Evolutionary conservation across 2,888 invertebrate species (phyloP).

Genomic region (Metacarcinus magister): DNA sequence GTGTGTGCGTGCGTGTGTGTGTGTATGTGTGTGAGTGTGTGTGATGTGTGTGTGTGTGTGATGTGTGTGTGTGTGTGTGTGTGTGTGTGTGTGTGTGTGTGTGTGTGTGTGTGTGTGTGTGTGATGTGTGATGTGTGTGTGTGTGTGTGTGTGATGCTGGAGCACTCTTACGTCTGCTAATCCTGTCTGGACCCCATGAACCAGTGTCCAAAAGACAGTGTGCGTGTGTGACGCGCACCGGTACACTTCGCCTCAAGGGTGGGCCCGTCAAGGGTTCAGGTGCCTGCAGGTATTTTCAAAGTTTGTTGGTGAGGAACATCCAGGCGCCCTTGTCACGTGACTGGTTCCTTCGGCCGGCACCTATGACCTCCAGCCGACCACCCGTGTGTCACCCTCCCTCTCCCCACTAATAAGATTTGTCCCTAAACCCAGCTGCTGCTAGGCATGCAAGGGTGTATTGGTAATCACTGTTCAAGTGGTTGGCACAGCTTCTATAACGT

Average conservation of each 20-base stretch:
- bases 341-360: constrained; percentile 21
- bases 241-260: not conserved
- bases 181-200: not conserved
- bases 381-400: not conserved
- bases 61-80: not conserved
- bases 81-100: too few relatives aligned
- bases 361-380: constrained; percentile 14
- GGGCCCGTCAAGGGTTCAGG: not conserved
- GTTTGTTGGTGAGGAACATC: not conserved
- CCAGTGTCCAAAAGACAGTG: not conserved
- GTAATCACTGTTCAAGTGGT: not conserved
- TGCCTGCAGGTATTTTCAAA: not conserved
- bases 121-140: not conserved
- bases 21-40: not conserved
- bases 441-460: not conserved
- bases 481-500: not conserved
- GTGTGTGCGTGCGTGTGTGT: too few relatives aligned
- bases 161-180: not conserved
- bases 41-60: not conserved
- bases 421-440: not conserved
- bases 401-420: not conserved
- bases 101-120: not conserved
- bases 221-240: not conserved
- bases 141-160: not conserved
- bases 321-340: not conserved